Evolutionary conservation across 1,140 invertebrate genomes (phyloP), one percentile per base, ranked within the genome.

Genomic region (Pseudachorutes palmiensis): DNA sequence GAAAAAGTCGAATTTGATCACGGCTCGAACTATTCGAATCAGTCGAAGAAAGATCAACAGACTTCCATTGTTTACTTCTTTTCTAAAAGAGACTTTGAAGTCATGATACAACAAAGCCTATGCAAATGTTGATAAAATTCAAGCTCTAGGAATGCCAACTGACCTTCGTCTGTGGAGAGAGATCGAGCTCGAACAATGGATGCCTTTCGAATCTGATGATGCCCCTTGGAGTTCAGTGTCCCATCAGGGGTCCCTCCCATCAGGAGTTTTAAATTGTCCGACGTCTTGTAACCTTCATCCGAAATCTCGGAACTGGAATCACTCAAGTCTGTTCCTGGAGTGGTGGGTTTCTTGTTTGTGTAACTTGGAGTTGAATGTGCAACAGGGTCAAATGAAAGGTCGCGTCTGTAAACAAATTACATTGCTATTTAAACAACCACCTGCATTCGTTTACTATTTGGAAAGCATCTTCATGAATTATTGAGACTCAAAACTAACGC

Each of bases 271-370:
- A 58, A 58, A 49, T 74, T 71, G 45, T 74, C 72, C 3, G 72
- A 74, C 36, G 72, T 91, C 74, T 89, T 83, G 75, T 92, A 92
- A 2, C 90, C 90, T 76, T 91, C 90, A 78, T 92, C 90, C 49
- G 89, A 91, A 24, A 91, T 88, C 76, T 91, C 89, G 65, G 89
- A 91, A 1, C 89, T 88, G 71, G 89, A 90, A 76, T 91, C 90
- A 66, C 76, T 74, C 69, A 74, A 72, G 31, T 70, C 73, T 16
- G 51, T 24, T 55, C 12, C 51, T 14, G 51, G 51, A 22, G 14
- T 55, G 16, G 69, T 32, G 22, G 63, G 41, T 45, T 70, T 87
- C 89, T 66, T 88, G 85, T 58, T 85, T 81, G 65, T 83, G 81
- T 49, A 79, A 77, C 61, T 73, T 68, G 72, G 72, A 14, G 65